A percentile compares a stretch with the other conserved stretches of the same genome.
These are phyloP conservation scores for Sturmia bella DNA, from an alignment of 2,888 invertebrate species.

Conservation along the genomic window DNA sequence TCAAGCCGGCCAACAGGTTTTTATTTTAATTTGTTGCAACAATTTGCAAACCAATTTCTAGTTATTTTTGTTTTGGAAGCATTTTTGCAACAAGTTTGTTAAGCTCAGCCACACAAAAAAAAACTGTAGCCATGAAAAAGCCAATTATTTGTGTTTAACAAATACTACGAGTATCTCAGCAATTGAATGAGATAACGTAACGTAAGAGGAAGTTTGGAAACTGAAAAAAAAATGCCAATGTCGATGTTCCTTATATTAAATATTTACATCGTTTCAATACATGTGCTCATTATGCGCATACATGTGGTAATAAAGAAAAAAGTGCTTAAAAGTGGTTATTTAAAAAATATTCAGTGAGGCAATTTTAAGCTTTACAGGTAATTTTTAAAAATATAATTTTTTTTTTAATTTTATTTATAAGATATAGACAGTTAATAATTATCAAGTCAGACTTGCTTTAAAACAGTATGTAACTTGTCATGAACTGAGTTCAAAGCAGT, in stretches of 20 bases:
- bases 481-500: too few relatives aligned
- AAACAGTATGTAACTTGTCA: too few relatives aligned
- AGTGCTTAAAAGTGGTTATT: too few relatives aligned
- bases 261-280: not conserved
- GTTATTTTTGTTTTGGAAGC: not conserved
- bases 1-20: slow-evolving; percentile 55
- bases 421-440: too few relatives aligned
- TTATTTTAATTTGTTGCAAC: not conserved
- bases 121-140: slow-evolving; percentile 48
- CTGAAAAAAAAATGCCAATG: not conserved
- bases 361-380: too few relatives aligned
- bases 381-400: too few relatives aligned
- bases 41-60: not conserved
- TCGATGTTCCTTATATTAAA: not conserved
- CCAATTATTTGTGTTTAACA: not conserved
- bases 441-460: too few relatives aligned
- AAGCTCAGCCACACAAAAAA: not conserved
- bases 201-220: not conserved
- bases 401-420: too few relatives aligned
- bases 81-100: slow-evolving; percentile 22
- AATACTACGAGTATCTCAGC: not conserved
- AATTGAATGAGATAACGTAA: not conserved
- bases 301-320: too few relatives aligned
- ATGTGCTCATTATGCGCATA: too few relatives aligned
- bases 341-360: too few relatives aligned